Evolutionary conservation across 2,113 vertebrate genomes (phyloP).

Genomic region (Hemibagrus wyckioides): DNA sequence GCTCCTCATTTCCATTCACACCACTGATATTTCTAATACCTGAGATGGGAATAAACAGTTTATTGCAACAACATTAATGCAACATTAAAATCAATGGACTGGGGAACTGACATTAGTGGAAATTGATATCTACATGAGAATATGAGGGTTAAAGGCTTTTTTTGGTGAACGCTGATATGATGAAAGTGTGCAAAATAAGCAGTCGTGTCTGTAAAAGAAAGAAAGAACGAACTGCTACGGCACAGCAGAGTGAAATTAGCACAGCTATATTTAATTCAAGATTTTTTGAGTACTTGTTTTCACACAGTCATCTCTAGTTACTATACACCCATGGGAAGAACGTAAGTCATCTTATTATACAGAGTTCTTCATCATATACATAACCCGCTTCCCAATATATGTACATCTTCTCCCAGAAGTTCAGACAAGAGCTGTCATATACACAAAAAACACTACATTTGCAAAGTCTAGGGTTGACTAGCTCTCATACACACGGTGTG

Average conservation of each 20-base stretch:
- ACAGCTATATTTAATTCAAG: constrained; percentile 77
- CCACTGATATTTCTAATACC: background rate
- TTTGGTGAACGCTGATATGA: background rate
- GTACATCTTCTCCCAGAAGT: background rate
- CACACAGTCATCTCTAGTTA: constrained; percentile 64
- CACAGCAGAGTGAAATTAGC: constrained; percentile 59
- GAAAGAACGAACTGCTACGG: background rate
- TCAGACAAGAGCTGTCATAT: background rate
- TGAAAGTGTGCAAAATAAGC: background rate
- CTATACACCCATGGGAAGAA: constrained; percentile 68
- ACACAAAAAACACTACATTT: constrained; percentile 12
- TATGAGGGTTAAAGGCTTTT: background rate
- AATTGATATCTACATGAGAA: background rate
- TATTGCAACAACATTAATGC: background rate
- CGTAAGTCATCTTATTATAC: constrained; percentile 53
- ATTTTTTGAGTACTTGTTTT: constrained; percentile 59
- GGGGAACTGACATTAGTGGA: background rate
- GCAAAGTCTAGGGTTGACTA: background rate
- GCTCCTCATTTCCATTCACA: background rate
- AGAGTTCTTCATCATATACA: constrained; percentile 49
- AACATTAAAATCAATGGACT: background rate
- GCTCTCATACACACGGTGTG: background rate
- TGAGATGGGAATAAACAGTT: background rate
- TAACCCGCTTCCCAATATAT: constrained; percentile 1
- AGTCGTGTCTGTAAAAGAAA: background rate